These are phyloP conservation scores for Meteorus cinctellus DNA, from an alignment of 2,888 invertebrate species.

Conservation along the genomic window DNA sequence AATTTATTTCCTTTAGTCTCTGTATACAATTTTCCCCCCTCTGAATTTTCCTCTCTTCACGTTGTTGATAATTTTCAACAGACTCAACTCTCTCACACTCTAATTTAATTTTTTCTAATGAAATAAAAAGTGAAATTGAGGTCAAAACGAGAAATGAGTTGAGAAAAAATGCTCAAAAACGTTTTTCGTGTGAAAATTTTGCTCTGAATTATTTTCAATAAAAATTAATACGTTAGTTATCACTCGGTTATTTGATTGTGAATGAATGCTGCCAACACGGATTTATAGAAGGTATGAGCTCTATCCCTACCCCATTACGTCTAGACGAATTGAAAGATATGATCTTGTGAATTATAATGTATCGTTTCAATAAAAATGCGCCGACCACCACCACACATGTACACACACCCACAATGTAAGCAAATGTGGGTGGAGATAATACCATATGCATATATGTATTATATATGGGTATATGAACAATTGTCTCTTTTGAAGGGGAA, in stretches of 20 bases:
- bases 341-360: conserved; percentile 71
- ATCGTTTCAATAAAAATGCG: conserved; percentile 68
- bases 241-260: conserved; percentile 49
- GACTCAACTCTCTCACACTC: no score
- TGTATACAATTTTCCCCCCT: neutral
- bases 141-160: no score
- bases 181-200: no score
- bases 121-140: no score
- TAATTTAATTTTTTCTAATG: no score
- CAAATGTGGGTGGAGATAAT: neutral
- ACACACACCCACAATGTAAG: neutral
- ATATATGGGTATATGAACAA: neutral
- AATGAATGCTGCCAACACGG: conserved; percentile 56
- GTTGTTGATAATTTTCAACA: neutral
- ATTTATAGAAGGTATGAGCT: conserved; percentile 64
- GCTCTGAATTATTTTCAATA: neutral
- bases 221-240: conserved; percentile 58
- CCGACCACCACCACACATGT: conserved; percentile 13
- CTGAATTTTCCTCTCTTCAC: neutral
- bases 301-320: conserved; percentile 65
- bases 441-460: conserved; percentile 4
- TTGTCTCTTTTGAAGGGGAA: neutral
- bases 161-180: no score
- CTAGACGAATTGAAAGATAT: conserved; percentile 72
- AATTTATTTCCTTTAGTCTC: neutral